Evolutionary conservation across 2,888 invertebrate species (phyloP).

Genomic region (Masnerella sp.): DNA sequence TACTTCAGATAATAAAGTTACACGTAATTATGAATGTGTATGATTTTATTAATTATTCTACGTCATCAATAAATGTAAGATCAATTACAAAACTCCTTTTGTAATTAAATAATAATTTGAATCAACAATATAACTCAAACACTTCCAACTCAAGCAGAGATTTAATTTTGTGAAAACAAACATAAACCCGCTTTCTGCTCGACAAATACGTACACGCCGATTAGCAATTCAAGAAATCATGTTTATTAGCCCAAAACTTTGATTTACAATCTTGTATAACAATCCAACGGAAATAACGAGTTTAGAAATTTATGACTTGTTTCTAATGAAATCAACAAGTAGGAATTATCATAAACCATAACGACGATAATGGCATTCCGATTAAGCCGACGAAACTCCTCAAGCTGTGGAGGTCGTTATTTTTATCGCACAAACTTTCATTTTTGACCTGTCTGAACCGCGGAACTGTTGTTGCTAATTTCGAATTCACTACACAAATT

Average conservation of each 20-base stretch:
- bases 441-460: conserved; percentile 31
- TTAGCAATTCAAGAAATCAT: not conserved
- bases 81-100: too few relatives aligned
- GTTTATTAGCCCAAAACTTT: conserved; percentile 2
- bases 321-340: conserved; percentile 11
- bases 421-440: conserved; percentile 17
- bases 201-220: not conserved
- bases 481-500: conserved; percentile 31
- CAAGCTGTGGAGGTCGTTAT: conserved; percentile 9
- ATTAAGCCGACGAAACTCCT: conserved; percentile 1
- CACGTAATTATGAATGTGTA: too few relatives aligned
- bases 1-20: too few relatives aligned
- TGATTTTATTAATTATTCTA: too few relatives aligned
- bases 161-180: not conserved
- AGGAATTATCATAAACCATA: conserved; percentile 9
- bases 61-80: too few relatives aligned
- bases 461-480: conserved; percentile 29
- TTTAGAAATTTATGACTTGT: conserved; percentile 13
- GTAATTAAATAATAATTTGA: too few relatives aligned
- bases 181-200: not conserved
- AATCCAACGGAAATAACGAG: conserved; percentile 18
- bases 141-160: too few relatives aligned
- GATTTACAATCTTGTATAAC: conserved; percentile 1
- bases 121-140: too few relatives aligned
- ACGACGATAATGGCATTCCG: conserved; percentile 14